Evolutionary conservation across 2,797 vertebrate genomes (phyloP).

Genomic region (Emys orbicularis): DNA sequence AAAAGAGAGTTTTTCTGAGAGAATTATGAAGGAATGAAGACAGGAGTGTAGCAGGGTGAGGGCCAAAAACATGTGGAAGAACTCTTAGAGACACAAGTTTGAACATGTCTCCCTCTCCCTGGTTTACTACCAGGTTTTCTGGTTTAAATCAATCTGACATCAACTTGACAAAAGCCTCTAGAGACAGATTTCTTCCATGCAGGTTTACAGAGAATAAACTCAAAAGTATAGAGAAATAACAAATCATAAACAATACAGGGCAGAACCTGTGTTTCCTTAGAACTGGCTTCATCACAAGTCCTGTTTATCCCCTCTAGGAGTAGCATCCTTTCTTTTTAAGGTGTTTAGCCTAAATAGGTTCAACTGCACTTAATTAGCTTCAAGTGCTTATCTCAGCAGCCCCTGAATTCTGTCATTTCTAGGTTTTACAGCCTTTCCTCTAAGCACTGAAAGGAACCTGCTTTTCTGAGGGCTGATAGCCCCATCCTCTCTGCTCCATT

Average conservation of each 20-base stretch:
- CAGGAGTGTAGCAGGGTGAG: not conserved
- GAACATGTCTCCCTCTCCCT: not conserved
- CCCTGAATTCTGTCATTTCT: not conserved
- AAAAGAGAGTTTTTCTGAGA: no score
- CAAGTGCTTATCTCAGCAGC: constrained; percentile 10
- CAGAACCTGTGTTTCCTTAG: not conserved
- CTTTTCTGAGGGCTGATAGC: not conserved
- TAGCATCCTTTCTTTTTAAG: not conserved
- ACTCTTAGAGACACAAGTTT: not conserved
- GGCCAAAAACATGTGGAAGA: not conserved
- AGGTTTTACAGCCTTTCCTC: not conserved
- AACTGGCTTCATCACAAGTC: not conserved
- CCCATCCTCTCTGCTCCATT: not conserved
- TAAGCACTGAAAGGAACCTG: not conserved
- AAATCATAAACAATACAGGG: not conserved
- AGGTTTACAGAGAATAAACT: not conserved
- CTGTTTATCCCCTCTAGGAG: not conserved
- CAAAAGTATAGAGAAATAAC: not conserved
- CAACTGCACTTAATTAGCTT: constrained; percentile 56
- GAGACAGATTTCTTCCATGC: not conserved
- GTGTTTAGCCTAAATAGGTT: constrained; percentile 37
- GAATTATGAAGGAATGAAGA: not conserved
- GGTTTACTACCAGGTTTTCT: not conserved
- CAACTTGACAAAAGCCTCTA: not conserved
- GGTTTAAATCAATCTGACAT: not conserved